phyloP scores from a whole-genome alignment of 2,888 invertebrate species.

The Nymphalis c-album region DNA sequence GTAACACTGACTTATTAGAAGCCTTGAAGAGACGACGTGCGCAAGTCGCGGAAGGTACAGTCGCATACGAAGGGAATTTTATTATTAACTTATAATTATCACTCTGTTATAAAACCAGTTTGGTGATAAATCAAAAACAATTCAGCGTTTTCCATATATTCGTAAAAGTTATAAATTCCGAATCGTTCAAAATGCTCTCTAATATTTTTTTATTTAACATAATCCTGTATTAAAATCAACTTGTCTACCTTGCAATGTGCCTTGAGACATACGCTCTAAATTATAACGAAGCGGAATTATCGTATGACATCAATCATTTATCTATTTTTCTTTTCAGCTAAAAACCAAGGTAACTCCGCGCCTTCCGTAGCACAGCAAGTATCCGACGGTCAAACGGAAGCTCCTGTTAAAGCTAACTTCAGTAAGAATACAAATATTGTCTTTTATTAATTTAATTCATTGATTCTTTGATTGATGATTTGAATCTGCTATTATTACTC shows the following conservation, averaged over 20 bases:
- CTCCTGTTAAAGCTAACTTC: slow-evolving; percentile 62
- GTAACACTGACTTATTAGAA: slow-evolving; percentile 88
- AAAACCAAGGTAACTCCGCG: slow-evolving; percentile 55
- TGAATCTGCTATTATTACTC: no score
- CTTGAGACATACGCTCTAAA: background rate
- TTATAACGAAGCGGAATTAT: background rate
- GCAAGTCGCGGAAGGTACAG: slow-evolving; percentile 83
- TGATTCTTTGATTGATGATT: no score
- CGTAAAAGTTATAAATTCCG: background rate
- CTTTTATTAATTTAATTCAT: background rate
- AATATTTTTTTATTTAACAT: background rate
- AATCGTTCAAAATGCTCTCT: background rate
- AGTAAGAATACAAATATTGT: slow-evolving; percentile 53
- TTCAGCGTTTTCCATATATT: background rate
- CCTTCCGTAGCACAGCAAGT: slow-evolving; percentile 47
- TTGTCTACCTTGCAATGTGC: background rate
- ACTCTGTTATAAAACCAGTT: background rate
- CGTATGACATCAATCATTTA: background rate
- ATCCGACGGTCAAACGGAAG: slow-evolving; percentile 52
- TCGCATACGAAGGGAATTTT: no score
- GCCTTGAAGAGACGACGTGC: slow-evolving; percentile 87
- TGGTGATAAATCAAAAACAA: background rate
- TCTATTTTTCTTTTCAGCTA: slow-evolving; percentile 54
- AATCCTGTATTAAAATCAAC: background rate
- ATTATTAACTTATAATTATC: background rate